Percentiles rank a stretch among this genome's conserved stretches.
These are phyloP conservation scores for Sclerodermus sp. DNA, from an alignment of 2,888 invertebrate species.

Conservation along the genomic window DNA sequence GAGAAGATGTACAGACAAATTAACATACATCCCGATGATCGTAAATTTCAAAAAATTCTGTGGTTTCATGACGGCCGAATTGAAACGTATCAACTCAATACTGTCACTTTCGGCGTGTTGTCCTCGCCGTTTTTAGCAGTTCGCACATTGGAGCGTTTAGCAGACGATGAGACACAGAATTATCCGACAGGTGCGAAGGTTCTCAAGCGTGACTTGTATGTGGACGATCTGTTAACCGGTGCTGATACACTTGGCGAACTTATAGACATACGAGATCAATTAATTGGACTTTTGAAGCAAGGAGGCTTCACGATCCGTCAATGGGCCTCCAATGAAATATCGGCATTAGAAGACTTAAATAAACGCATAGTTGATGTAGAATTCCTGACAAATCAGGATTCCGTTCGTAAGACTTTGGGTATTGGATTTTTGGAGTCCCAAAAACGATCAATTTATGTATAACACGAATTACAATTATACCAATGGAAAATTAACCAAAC, in stretches of 20 bases:
- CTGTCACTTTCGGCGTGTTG: constrained; percentile 31
- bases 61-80: not conserved
- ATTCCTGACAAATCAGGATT: too few relatives aligned
- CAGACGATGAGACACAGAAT: constrained; percentile 9
- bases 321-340: constrained; percentile 25
- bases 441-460: too few relatives aligned
- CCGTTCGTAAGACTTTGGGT: too few relatives aligned
- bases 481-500: not conserved
- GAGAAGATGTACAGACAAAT: constrained; percentile 2
- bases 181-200: constrained; percentile 8
- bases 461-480: too few relatives aligned
- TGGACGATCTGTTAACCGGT: constrained; percentile 20
- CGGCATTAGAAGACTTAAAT: too few relatives aligned
- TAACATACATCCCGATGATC: not conserved
- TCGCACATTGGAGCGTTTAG: constrained; percentile 14
- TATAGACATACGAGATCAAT: constrained; percentile 10
- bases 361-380: too few relatives aligned
- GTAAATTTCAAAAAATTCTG: not conserved
- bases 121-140: constrained; percentile 32
- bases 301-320: constrained; percentile 19
- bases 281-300: constrained; percentile 3
- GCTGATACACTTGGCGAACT: constrained; percentile 8
- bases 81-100: not conserved
- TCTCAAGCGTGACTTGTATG: constrained; percentile 17
- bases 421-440: too few relatives aligned